phyloP scores from a whole-genome alignment of 1,140 invertebrate species.

The Cydia strobilella region DNA sequence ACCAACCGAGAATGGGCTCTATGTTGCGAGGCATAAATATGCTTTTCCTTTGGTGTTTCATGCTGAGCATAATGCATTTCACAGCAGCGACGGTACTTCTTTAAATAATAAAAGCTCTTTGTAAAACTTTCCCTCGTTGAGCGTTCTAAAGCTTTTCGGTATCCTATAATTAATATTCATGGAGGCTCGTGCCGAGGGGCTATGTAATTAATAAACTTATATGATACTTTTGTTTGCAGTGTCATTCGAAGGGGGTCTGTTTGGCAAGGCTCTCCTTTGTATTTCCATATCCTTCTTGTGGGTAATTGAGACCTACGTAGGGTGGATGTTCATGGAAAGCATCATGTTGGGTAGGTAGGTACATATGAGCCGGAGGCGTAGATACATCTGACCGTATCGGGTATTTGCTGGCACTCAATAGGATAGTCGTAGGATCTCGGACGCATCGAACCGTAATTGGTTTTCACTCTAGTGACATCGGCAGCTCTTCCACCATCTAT shows the following conservation, averaged over 20 bases:
- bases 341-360: neutral
- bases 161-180: constrained; percentile 80
- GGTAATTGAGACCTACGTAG: constrained; percentile 7
- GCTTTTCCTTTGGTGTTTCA: constrained; percentile 37
- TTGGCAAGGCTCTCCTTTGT: constrained; percentile 9
- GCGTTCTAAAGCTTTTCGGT: constrained; percentile 76
- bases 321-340: neutral
- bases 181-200: constrained; percentile 71
- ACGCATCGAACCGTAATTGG: neutral
- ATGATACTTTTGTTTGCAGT: constrained; percentile 80
- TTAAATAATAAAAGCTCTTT: constrained; percentile 79
- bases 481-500: neutral
- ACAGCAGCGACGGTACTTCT: constrained; percentile 70
- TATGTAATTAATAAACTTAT: constrained; percentile 80
- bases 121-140: constrained; percentile 79
- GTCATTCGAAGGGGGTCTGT: constrained; percentile 63
- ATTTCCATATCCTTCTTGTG: constrained; percentile 18
- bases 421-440: neutral
- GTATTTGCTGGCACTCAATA: neutral
- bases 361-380: constrained; percentile 3
- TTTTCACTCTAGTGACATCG: neutral
- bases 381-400: neutral
- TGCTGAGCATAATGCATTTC: constrained; percentile 69
- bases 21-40: constrained; percentile 39
- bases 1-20: constrained; percentile 45